Evolutionary conservation across 2,888 invertebrate genomes (phyloP).

Genomic region (Chironomus tentans): DNA sequence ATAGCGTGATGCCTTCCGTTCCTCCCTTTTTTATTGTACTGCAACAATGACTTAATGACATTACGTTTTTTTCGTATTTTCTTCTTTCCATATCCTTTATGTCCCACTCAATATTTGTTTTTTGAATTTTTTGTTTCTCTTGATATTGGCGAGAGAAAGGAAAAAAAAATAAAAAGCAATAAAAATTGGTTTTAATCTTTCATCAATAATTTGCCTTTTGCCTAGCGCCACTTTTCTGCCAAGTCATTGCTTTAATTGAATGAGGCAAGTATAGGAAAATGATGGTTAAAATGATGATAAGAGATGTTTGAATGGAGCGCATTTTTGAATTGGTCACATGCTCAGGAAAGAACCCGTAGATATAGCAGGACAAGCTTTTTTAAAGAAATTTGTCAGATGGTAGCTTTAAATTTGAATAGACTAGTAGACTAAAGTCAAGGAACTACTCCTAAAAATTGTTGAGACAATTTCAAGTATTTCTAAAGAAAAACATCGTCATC

Average conservation of each 20-base stretch:
- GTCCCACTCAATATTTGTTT: background rate
- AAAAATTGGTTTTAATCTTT: slow-evolving; percentile 22
- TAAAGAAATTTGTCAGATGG: too few species aligned
- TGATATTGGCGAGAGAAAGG: background rate
- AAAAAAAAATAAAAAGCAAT: background rate
- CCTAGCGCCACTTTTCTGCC: slow-evolving; percentile 7
- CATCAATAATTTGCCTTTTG: slow-evolving; percentile 20
- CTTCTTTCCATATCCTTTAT: background rate
- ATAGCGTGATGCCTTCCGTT: background rate
- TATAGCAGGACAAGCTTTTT: too few species aligned
- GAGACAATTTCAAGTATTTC: too few species aligned
- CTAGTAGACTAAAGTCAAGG: too few species aligned
- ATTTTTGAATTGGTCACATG: too few species aligned
- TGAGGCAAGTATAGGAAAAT: background rate
- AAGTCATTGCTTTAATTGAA: slow-evolving; percentile 14
- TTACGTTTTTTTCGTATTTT: background rate
- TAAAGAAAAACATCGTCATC: background rate
- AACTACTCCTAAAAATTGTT: too few species aligned
- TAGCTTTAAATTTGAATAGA: too few species aligned
- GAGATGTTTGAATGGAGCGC: too few species aligned
- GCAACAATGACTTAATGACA: background rate
- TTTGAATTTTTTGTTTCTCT: too few species aligned
- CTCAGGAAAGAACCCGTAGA: too few species aligned
- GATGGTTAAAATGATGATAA: background rate
- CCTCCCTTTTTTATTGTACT: background rate